phyloP scores from a whole-genome alignment of 1,140 invertebrate species.

The Chironomus striatipennis region DNA sequence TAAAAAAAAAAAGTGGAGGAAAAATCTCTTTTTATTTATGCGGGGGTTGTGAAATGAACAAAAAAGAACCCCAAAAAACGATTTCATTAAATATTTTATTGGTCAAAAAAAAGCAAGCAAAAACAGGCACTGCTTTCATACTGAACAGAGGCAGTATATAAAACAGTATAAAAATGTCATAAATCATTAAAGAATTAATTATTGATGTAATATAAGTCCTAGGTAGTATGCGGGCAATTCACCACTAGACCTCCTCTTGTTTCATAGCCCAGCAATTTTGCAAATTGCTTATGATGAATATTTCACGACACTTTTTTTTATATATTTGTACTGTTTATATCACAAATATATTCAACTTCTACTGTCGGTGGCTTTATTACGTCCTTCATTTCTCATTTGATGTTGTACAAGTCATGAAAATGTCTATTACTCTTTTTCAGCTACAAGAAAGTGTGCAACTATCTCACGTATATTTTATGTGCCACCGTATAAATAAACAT shows the following conservation, averaged over 20 bases:
- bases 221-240: background rate
- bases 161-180: background rate
- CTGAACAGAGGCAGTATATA: background rate
- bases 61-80: background rate
- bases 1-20: background rate
- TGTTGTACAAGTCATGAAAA: background rate
- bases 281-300: constrained; percentile 23
- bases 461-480: background rate
- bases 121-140: background rate
- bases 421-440: background rate
- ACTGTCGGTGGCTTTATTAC: background rate
- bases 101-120: background rate
- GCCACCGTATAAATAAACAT: background rate
- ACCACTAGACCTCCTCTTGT: background rate
- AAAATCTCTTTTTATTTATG: background rate
- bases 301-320: constrained; percentile 15
- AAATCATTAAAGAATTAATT: constrained; percentile 20
- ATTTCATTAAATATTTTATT: constrained; percentile 15
- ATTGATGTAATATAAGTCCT: constrained; percentile 20
- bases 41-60: too few relatives aligned
- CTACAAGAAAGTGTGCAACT: background rate
- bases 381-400: background rate
- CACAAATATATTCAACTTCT: constrained; percentile 1
- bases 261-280: constrained; percentile 15
- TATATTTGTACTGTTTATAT: background rate